These are phyloP conservation scores for Heptranchias perlo DNA, from an alignment of 2,113 vertebrate genomes.

Conservation along the genomic window DNA sequence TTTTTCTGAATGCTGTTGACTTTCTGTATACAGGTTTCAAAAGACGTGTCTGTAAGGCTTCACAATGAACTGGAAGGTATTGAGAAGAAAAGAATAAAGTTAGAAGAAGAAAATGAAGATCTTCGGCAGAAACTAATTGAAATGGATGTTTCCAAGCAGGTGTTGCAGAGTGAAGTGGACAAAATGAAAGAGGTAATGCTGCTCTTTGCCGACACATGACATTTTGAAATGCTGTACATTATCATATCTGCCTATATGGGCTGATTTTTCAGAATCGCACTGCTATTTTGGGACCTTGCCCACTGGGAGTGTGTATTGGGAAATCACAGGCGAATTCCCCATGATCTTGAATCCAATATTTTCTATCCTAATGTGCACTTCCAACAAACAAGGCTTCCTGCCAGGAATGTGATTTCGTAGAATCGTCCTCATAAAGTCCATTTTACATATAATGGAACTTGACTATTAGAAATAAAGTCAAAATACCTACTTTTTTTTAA, in stretches of 20 bases:
- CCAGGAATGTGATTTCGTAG: background rate
- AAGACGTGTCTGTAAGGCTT: slow-evolving; percentile 90
- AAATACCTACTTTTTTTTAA: background rate
- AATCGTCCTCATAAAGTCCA: background rate
- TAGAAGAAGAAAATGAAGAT: slow-evolving; percentile 93
- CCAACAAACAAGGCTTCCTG: background rate
- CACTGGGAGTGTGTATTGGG: too few species aligned
- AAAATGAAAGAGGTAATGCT: slow-evolving; percentile 78
- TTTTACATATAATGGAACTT: background rate
- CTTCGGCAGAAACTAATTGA: slow-evolving; percentile 82
- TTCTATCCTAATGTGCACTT: background rate
- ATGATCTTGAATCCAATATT: slow-evolving; percentile 12
- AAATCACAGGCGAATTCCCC: background rate
- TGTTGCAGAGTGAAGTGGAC: slow-evolving; percentile 90
- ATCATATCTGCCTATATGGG: background rate
- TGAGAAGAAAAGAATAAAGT: slow-evolving; percentile 81
- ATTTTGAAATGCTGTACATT: background rate
- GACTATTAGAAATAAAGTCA: background rate
- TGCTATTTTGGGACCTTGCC: background rate
- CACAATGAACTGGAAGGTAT: slow-evolving; percentile 86
- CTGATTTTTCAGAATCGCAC: background rate
- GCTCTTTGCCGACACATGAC: background rate
- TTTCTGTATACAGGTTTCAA: slow-evolving; percentile 73
- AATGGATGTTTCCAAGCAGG: slow-evolving; percentile 89
- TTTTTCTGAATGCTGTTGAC: background rate